A percentile compares a stretch with the other conserved stretches of the same genome.
These are phyloP conservation scores for Streblospio benedicti DNA, from an alignment of 1,140 invertebrate genomes.

Conservation along the genomic window DNA sequence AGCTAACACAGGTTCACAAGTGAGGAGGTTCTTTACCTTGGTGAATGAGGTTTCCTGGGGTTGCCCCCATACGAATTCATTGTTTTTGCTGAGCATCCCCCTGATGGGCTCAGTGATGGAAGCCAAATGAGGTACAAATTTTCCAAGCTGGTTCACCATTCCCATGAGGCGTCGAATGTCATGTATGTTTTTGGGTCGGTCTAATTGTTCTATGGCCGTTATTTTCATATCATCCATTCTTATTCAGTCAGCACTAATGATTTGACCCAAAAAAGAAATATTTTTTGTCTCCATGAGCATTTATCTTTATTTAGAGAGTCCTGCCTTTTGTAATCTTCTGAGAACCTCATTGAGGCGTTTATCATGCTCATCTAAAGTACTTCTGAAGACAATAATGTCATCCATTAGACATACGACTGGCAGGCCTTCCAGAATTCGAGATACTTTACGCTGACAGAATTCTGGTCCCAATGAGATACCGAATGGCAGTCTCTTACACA, in stretches of 20 bases:
- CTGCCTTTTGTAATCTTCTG: constrained; percentile 28
- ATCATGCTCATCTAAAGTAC: background rate
- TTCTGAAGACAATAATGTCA: constrained; percentile 1
- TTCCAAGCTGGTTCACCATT: constrained; percentile 23
- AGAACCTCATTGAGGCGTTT: constrained; percentile 28
- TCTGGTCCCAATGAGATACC: constrained; percentile 21
- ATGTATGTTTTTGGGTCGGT: constrained; percentile 14
- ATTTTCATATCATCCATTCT: constrained; percentile 45
- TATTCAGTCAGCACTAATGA: constrained; percentile 30
- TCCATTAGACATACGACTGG: constrained; percentile 37
- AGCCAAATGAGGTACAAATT: constrained; percentile 13
- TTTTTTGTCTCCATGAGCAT: constrained; percentile 28
- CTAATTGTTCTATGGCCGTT: constrained; percentile 9
- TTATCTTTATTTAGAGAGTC: constrained; percentile 39
- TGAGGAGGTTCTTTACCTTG: constrained; percentile 20
- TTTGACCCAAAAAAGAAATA: constrained; percentile 28
- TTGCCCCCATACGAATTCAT: constrained; percentile 4
- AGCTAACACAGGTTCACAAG: constrained; percentile 20
- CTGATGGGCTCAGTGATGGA: background rate
- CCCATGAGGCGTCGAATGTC: constrained; percentile 24
- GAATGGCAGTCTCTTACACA: constrained; percentile 21
- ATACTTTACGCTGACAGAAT: constrained; percentile 34
- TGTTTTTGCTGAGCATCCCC: background rate
- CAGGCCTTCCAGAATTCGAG: constrained; percentile 32
- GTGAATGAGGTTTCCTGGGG: constrained; percentile 16